These are phyloP conservation scores for Telmatochromis sp. DNA, from an alignment of 2,113 vertebrate genomes.

Conservation along the genomic window DNA sequence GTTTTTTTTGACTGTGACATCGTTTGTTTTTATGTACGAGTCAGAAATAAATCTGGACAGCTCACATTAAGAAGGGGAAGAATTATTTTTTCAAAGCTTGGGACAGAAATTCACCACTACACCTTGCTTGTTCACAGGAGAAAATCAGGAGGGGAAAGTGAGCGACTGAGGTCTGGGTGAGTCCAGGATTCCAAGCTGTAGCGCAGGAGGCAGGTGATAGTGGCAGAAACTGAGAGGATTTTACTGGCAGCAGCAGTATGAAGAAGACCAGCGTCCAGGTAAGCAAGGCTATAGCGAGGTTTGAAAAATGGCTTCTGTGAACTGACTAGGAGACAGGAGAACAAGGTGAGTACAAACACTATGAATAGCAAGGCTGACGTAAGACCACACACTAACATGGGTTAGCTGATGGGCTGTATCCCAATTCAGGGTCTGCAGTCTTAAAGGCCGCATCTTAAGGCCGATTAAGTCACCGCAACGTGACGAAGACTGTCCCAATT, in stretches of 20 bases:
- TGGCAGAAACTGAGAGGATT: neutral
- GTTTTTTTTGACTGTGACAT: neutral
- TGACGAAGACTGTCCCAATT: no score
- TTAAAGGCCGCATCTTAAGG: no score
- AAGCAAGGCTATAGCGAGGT: accelerated
- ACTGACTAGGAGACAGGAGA: neutral
- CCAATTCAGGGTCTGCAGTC: no score
- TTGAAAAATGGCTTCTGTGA: neutral
- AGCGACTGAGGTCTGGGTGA: neutral
- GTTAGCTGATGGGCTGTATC: neutral
- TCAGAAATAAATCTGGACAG: neutral
- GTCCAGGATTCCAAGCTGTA: neutral
- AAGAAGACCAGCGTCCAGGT: neutral
- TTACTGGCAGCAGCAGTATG: neutral
- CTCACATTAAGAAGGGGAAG: neutral
- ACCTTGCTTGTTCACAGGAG: neutral
- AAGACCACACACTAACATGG: neutral
- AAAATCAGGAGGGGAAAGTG: neutral
- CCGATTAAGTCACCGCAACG: accelerated
- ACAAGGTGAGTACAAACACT: neutral
- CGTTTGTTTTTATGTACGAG: neutral
- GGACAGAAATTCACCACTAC: neutral
- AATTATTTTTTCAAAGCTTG: neutral
- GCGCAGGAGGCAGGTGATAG: neutral
- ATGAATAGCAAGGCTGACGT: neutral